These are phyloP conservation scores for Lamellibrachia columna DNA, from an alignment of 2,888 invertebrate species.

Conservation along the genomic window DNA sequence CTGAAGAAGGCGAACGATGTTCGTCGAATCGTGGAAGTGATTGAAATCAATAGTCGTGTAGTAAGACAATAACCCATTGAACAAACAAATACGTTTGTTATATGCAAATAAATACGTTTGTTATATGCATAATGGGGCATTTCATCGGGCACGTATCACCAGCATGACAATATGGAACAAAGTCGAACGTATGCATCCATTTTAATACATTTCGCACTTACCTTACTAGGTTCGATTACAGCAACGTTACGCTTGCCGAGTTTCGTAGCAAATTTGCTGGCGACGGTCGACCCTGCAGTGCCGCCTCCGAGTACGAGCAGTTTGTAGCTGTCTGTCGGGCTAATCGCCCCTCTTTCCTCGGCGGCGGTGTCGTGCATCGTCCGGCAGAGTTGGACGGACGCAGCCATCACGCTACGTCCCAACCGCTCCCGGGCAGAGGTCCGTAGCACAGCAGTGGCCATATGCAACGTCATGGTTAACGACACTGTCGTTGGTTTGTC, in stretches of 20 bases:
- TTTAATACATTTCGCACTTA: conserved; percentile 38
- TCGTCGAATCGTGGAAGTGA: too few relatives aligned
- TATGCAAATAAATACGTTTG: too few relatives aligned
- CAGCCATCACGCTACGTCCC: not conserved
- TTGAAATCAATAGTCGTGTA: too few relatives aligned
- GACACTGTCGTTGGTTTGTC: not conserved
- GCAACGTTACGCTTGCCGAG: conserved; percentile 81
- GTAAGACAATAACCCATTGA: too few relatives aligned
- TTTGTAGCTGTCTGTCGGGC: conserved; percentile 67
- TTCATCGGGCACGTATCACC: too few relatives aligned
- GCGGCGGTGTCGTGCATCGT: not conserved
- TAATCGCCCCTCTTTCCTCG: not conserved
- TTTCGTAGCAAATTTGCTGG: conserved; percentile 82
- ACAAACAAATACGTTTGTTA: too few relatives aligned
- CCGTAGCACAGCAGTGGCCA: not conserved
- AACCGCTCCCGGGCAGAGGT: not conserved
- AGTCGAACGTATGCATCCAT: too few relatives aligned
- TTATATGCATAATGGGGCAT: too few relatives aligned
- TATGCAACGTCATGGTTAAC: not conserved
- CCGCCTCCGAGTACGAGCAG: conserved; percentile 94
- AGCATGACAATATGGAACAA: too few relatives aligned
- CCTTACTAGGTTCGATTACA: conserved; percentile 83
- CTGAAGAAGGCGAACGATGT: too few relatives aligned
- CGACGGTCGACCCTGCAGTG: conserved; percentile 88
- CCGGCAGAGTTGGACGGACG: not conserved